phyloP scores from a whole-genome alignment of 2,113 vertebrate species.

The Pungitius pungitius region DNA sequence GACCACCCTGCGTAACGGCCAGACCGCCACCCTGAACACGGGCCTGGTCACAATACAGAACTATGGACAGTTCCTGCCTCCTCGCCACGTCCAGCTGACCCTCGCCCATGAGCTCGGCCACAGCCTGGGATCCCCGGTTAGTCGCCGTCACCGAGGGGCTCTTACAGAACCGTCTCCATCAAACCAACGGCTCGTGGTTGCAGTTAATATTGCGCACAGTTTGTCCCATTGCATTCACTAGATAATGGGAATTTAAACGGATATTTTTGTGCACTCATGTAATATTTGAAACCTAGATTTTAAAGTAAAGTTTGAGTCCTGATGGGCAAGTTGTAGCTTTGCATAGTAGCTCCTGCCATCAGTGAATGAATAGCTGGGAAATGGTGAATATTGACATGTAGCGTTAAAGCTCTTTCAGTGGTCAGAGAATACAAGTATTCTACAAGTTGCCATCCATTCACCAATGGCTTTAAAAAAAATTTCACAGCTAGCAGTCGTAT shows the following conservation, averaged over 20 bases:
- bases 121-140: constrained; percentile 84
- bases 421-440: not conserved
- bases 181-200: not conserved
- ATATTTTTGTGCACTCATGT: not conserved
- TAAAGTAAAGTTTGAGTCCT: not conserved
- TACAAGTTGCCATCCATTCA: not conserved
- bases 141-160: constrained; percentile 36
- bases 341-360: not conserved
- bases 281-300: not conserved
- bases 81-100: constrained; percentile 79
- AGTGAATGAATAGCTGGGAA: not conserved
- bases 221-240: not conserved
- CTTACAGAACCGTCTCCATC: not conserved
- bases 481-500: not conserved
- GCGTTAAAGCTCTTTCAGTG: not conserved
- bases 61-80: constrained; percentile 79
- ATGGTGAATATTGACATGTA: not conserved
- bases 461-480: not conserved
- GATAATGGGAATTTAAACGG: not conserved
- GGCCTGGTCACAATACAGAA: constrained; percentile 85
- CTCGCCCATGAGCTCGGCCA: constrained; percentile 86
- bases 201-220: not conserved
- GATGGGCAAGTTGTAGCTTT: not conserved
- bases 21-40: constrained; percentile 74
- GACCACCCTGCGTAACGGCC: constrained; percentile 26